Conservation (phyloP, 1,140 invertebrate species). For the Aradophagus sp. region DNA sequence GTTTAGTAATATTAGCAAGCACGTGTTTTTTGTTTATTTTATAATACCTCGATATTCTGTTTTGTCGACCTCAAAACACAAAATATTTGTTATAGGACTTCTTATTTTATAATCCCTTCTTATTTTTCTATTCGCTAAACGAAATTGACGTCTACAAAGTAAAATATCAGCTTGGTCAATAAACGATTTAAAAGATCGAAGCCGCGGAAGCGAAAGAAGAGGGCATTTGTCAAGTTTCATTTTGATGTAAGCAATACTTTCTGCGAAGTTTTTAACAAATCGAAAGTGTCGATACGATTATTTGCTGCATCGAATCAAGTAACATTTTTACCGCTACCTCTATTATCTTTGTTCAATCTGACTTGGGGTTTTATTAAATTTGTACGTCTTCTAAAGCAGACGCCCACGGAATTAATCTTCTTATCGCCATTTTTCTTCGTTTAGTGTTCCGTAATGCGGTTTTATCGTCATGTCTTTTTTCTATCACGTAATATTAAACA, state of each 20-base stretch:
- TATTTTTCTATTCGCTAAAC: too few species aligned
- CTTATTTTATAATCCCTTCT: too few species aligned
- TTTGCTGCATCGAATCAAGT: conserved; percentile 47
- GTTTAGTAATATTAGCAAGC: too few species aligned
- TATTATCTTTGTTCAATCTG: conserved; percentile 44
- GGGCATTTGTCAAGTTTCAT: conserved; percentile 33
- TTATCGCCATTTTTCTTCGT: conserved; percentile 53
- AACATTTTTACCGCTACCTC: conserved; percentile 46
- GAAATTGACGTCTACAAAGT: conserved; percentile 3
- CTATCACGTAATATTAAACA: conserved; percentile 19
- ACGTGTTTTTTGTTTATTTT: too few species aligned
- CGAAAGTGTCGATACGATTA: conserved; percentile 48
- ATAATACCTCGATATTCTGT: too few species aligned
- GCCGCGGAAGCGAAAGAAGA: conserved; percentile 6
- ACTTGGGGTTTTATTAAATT: conserved; percentile 52
- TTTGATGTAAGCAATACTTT: conserved; percentile 36
- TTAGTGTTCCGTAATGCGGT: conserved; percentile 41
- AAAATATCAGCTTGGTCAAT: conserved; percentile 4
- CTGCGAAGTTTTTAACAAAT: conserved; percentile 43
- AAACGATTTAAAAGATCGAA: conserved; percentile 4
- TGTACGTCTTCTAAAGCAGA: conserved; percentile 46
- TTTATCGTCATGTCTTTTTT: conserved; percentile 35
- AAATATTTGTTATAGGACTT: too few species aligned
- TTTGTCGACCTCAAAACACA: too few species aligned
- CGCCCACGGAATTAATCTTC: conserved; percentile 49